Conservation (phyloP, 2,888 invertebrate genomes). For the Pimpla rufipes region DNA sequence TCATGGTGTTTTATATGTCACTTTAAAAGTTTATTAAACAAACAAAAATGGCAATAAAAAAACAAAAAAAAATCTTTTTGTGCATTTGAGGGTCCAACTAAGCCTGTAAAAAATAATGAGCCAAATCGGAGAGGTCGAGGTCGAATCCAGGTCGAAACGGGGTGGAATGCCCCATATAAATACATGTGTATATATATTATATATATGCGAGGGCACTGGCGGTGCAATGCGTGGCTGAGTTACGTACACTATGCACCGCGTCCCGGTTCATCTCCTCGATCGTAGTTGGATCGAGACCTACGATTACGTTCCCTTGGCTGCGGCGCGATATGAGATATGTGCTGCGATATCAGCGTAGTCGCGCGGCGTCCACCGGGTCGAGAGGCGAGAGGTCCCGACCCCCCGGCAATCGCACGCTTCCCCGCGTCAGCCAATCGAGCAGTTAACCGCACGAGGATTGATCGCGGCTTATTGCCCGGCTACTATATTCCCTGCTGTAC, state of each 20-base stretch:
- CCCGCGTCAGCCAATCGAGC: conserved; percentile 61
- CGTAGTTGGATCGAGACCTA: conserved; percentile 66
- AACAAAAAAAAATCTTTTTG: too few relatives aligned
- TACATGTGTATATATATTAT: conserved; percentile 1
- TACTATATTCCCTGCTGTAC: conserved; percentile 42
- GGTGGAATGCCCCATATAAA: too few relatives aligned
- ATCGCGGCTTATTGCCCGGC: conserved; percentile 62
- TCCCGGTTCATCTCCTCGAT: conserved; percentile 63
- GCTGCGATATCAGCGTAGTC: conserved; percentile 63
- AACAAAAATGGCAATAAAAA: too few relatives aligned
- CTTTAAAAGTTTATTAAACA: too few relatives aligned
- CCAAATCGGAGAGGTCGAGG: too few relatives aligned
- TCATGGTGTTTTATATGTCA: too few relatives aligned
- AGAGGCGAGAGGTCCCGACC: conserved; percentile 56
- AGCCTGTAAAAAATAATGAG: too few relatives aligned
- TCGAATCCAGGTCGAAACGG: too few relatives aligned
- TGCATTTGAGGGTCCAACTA: too few relatives aligned
- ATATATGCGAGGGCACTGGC: conserved; percentile 44
- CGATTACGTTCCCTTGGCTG: conserved; percentile 61
- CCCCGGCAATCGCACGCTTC: conserved; percentile 58
- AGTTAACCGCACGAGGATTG: conserved; percentile 65
- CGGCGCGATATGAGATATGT: conserved; percentile 65
- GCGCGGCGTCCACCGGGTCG: conserved; percentile 51
- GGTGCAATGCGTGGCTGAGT: conserved; percentile 32
- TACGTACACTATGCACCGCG: conserved; percentile 21